These are phyloP conservation scores for Amphipyra berbera DNA, from an alignment of 2,888 invertebrate species.

Conservation along the genomic window DNA sequence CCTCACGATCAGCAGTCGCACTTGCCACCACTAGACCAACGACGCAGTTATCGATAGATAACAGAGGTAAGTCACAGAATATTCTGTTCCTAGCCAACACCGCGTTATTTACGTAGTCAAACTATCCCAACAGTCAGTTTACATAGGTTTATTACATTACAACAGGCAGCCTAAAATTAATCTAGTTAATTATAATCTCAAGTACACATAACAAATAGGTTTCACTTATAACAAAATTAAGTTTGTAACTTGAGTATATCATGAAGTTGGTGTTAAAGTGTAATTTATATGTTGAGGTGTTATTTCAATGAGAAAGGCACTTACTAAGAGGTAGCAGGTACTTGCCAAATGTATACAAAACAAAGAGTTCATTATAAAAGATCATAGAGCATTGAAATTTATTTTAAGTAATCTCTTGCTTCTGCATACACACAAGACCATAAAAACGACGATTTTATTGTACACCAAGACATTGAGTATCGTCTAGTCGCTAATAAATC, in stretches of 20 bases:
- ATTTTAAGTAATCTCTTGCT: too few species aligned
- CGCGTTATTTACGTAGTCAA: constrained; percentile 15
- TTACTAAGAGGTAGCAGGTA: too few species aligned
- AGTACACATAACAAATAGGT: constrained; percentile 50
- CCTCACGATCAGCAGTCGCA: too few species aligned
- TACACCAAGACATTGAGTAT: too few species aligned
- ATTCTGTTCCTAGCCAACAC: constrained; percentile 4
- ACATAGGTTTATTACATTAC: constrained; percentile 36
- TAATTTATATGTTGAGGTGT: constrained; percentile 35
- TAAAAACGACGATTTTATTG: too few species aligned
- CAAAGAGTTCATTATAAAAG: too few species aligned
- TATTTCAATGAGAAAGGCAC: not conserved
- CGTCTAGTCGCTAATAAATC: too few species aligned
- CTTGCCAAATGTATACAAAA: too few species aligned
- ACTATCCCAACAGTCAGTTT: constrained; percentile 20
- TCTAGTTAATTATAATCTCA: constrained; percentile 41
- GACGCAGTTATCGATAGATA: too few species aligned
- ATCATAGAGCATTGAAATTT: too few species aligned
- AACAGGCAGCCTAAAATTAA: constrained; percentile 38
- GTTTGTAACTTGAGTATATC: constrained; percentile 45
- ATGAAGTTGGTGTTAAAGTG: constrained; percentile 30
- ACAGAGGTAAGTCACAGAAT: not conserved
- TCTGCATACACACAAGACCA: too few species aligned
- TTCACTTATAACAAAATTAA: constrained; percentile 44
- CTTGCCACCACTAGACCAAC: too few species aligned